These are phyloP conservation scores for Gambusia yucatana DNA, from an alignment of 2,797 vertebrate genomes.

Conservation along the genomic window DNA sequence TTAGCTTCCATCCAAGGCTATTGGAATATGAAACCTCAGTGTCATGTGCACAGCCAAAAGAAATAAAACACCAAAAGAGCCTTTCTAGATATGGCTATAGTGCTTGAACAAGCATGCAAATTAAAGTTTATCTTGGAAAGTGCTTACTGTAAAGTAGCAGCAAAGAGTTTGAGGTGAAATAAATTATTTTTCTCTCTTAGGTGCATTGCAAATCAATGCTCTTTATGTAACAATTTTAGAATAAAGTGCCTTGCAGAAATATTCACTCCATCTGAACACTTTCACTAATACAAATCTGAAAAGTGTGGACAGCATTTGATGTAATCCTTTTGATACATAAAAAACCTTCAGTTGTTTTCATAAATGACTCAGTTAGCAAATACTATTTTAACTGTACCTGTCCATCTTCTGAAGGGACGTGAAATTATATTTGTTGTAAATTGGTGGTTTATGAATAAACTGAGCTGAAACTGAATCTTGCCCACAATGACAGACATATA, in stretches of 20 bases:
- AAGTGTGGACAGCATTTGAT: neutral
- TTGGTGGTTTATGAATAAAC: too few relatives aligned
- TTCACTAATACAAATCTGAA: neutral
- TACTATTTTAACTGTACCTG: too few relatives aligned
- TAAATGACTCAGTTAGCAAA: neutral
- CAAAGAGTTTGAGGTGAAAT: conserved; percentile 43
- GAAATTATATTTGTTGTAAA: too few relatives aligned
- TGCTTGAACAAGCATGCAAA: conserved; percentile 38
- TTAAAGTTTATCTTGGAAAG: conserved; percentile 54
- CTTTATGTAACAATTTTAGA: conserved; percentile 23
- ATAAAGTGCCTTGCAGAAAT: neutral
- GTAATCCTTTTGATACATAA: neutral
- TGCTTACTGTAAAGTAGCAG: conserved; percentile 38
- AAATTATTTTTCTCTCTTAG: conserved; percentile 33
- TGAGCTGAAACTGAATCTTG: neutral
- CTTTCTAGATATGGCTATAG: conserved; percentile 42
- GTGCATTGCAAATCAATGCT: conserved; percentile 41
- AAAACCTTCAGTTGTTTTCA: neutral
- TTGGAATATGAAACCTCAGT: conserved; percentile 53
- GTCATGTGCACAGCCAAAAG: conserved; percentile 44
- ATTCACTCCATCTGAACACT: neutral
- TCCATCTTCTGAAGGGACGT: too few relatives aligned
- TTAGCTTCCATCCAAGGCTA: conserved; percentile 49
- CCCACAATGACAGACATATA: neutral
- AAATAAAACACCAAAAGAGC: conserved; percentile 50